Evolutionary conservation across 2,888 invertebrate species (phyloP).

Genomic region (Melipona bicolor): DNA sequence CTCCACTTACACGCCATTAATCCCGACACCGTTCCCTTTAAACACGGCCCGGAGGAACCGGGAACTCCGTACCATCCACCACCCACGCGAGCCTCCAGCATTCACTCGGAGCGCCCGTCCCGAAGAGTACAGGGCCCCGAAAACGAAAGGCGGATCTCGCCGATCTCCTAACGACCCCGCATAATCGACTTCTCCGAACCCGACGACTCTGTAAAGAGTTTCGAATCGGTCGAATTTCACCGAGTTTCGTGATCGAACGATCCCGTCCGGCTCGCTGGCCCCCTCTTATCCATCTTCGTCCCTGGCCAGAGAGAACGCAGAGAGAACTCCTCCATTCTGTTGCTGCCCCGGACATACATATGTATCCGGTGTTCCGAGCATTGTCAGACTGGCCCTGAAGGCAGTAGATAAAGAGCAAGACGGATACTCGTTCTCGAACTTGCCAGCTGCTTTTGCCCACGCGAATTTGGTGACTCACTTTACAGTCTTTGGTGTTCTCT

Average conservation of each 20-base stretch:
- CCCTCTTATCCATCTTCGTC: conserved; percentile 55
- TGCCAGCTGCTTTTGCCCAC: conserved; percentile 65
- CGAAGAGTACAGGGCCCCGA: not conserved
- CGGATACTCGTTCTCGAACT: conserved; percentile 67
- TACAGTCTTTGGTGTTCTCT: conserved; percentile 27
- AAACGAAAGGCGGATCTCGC: conserved; percentile 9
- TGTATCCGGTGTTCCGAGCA: conserved; percentile 62
- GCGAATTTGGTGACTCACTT: conserved; percentile 73
- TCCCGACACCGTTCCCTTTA: conserved; percentile 14
- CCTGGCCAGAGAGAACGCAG: conserved; percentile 7
- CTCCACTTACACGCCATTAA: conserved; percentile 37
- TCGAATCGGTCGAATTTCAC: conserved; percentile 34
- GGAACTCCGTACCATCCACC: conserved; percentile 10
- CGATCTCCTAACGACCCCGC: conserved; percentile 19
- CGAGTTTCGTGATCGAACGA: conserved; percentile 46
- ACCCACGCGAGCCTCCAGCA: conserved; percentile 17
- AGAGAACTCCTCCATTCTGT: conserved; percentile 12
- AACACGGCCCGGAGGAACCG: conserved; percentile 6
- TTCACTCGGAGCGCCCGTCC: no score
- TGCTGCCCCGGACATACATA: conserved; percentile 53
- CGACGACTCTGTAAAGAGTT: not conserved
- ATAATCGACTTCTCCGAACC: not conserved
- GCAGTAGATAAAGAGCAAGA: conserved; percentile 70
- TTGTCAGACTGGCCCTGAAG: conserved; percentile 64
- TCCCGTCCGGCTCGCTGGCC: conserved; percentile 23